Conservation (phyloP, 2,113 vertebrate species). For the Equus quagga region DNA sequence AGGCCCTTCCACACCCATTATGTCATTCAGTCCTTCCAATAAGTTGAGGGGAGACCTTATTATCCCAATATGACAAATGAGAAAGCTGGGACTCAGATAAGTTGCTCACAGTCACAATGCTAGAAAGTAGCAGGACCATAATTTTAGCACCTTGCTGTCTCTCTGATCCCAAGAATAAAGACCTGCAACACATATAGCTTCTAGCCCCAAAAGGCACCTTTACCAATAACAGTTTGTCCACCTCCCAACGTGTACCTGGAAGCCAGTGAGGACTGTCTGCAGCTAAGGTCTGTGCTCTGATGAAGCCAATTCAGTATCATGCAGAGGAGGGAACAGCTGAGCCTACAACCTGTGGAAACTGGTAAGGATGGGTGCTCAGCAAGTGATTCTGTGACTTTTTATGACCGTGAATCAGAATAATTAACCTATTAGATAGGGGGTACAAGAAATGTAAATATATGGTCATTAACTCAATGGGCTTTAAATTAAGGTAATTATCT, state of each 20-base stretch:
- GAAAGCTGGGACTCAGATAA: neutral
- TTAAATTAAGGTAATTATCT: neutral
- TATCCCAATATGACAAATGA: neutral
- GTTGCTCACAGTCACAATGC: neutral
- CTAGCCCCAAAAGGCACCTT: neutral
- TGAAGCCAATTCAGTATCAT: neutral
- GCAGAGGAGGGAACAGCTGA: neutral
- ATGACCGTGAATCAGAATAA: slow-evolving; percentile 60
- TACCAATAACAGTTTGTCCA: neutral
- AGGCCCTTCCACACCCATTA: neutral
- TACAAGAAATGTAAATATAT: neutral
- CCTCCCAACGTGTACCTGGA: neutral
- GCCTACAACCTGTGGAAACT: neutral
- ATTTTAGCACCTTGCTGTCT: neutral
- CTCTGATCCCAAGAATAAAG: neutral
- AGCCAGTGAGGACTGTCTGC: neutral
- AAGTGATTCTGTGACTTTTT: slow-evolving; percentile 30
- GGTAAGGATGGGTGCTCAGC: neutral
- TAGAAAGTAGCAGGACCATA: neutral
- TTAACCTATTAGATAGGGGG: neutral
- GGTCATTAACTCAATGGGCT: neutral
- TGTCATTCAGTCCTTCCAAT: neutral
- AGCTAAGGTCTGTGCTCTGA: neutral
- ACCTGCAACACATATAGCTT: neutral
- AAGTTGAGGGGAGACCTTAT: neutral